Evolutionary conservation across 2,797 vertebrate species (phyloP).

Genomic region (Echeneis naucrates): DNA sequence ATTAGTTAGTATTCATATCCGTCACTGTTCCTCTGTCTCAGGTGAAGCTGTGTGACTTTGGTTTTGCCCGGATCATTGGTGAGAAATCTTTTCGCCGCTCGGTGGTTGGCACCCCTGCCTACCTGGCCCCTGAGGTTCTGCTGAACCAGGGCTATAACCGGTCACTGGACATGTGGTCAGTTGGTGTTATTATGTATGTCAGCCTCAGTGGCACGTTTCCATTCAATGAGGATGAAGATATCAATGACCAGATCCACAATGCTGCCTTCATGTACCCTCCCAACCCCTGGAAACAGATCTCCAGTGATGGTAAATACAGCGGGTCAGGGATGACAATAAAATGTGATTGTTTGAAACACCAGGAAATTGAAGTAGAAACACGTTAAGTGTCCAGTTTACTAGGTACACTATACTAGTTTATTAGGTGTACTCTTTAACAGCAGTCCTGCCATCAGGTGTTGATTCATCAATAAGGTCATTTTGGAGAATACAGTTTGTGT

Average conservation of each 20-base stretch:
- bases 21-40: constrained; percentile 49
- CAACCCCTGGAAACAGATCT: constrained; percentile 93
- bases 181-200: constrained; percentile 95
- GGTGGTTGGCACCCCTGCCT: constrained; percentile 93
- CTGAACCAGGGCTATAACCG: constrained; percentile 95
- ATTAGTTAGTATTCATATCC: background rate
- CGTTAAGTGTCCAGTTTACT: background rate
- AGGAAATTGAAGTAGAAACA: background rate
- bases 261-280: constrained; percentile 95
- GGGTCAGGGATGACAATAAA: background rate
- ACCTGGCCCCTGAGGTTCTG: constrained; percentile 92
- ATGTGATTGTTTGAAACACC: background rate
- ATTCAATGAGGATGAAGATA: constrained; percentile 95
- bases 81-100: constrained; percentile 96
- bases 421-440: background rate
- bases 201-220: constrained; percentile 95
- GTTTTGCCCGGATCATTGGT: constrained; percentile 94
- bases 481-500: background rate
- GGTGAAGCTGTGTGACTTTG: constrained; percentile 95
- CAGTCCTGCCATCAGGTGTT: background rate
- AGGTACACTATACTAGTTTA: no score
- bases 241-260: constrained; percentile 96
- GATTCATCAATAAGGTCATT: no score
- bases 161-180: constrained; percentile 96
- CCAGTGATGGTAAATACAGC: constrained; percentile 86